Conservation (phyloP, 2,888 invertebrate genomes). For the Eristalis tenax region DNA sequence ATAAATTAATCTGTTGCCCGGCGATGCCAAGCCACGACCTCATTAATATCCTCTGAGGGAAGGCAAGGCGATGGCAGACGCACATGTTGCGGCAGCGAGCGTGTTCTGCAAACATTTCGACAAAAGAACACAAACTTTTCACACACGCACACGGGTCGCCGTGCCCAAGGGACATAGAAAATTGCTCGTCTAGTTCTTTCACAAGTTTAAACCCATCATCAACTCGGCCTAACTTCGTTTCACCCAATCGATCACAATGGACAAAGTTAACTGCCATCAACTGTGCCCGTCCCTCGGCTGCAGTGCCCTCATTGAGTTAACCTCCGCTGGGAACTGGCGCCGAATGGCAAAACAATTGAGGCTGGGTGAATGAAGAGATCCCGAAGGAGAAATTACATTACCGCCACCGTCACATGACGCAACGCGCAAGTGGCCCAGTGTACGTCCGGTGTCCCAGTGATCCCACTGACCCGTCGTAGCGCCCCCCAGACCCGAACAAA, state of each 20-base stretch:
- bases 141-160: neutral
- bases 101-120: neutral
- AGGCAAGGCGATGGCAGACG: neutral
- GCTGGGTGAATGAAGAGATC: conserved; percentile 49
- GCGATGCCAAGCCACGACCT: neutral
- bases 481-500: neutral
- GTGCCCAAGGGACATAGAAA: neutral
- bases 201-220: neutral
- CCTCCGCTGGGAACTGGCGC: neutral
- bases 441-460: neutral
- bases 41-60: neutral
- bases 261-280: conserved; percentile 40
- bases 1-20: conserved; percentile 5
- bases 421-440: neutral
- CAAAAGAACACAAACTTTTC: neutral
- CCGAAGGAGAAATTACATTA: conserved; percentile 37
- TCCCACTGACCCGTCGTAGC: neutral
- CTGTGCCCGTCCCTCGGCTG: neutral
- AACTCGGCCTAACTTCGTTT: conserved; percentile 18
- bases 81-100: neutral
- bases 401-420: conserved; percentile 5
- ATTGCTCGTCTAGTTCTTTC: neutral
- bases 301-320: conserved; percentile 27
- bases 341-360: conserved; percentile 35
- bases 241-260: conserved; percentile 42